Conservation (phyloP, 2,888 invertebrate species). For the Glaucopsyche alexis region DNA sequence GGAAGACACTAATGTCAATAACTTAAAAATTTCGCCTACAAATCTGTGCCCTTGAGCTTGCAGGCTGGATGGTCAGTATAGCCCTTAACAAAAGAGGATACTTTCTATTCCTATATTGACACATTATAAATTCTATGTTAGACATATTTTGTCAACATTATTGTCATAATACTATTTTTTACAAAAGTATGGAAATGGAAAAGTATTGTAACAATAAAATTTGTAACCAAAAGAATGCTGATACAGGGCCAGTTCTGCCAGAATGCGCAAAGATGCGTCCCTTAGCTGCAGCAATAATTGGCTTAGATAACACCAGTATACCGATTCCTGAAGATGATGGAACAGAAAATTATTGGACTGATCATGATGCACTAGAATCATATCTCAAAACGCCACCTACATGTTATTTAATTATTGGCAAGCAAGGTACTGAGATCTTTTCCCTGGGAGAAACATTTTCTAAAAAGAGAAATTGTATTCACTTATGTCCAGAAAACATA, state of each 20-base stretch:
- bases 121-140: background rate
- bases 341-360: conserved; percentile 66
- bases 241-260: conserved; percentile 37
- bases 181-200: background rate
- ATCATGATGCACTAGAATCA: conserved; percentile 72
- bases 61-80: too few species aligned
- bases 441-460: conserved; percentile 78
- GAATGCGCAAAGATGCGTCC: conserved; percentile 41
- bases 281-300: conserved; percentile 60
- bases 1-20: too few species aligned
- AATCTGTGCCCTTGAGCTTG: too few species aligned
- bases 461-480: conserved; percentile 77
- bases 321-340: conserved; percentile 48
- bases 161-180: background rate
- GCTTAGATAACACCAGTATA: conserved; percentile 60
- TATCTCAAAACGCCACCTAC: conserved; percentile 75
- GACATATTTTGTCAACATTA: conserved; percentile 2
- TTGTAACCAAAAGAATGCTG: conserved; percentile 48
- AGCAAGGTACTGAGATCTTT: conserved; percentile 76
- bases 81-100: background rate
- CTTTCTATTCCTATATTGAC: background rate
- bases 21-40: too few species aligned
- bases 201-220: conserved; percentile 34
- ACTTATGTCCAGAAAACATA: conserved; percentile 78
- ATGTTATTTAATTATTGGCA: conserved; percentile 80